phyloP scores from a whole-genome alignment of 64 coral and sea anemone genomes.

The Pocillopora verrucosa region DNA sequence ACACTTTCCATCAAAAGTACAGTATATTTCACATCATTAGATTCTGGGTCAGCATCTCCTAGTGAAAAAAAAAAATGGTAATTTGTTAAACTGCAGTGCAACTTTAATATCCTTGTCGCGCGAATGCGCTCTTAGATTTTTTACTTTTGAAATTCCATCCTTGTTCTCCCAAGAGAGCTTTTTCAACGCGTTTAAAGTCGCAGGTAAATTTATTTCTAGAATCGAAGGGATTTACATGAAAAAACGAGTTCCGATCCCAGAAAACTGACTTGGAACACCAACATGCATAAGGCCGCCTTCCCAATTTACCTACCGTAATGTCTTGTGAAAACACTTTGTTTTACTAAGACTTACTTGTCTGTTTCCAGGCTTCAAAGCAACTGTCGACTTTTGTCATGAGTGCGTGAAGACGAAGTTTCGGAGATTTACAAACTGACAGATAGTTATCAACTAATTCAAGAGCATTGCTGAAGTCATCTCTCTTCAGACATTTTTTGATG shows the following conservation, averaged over 20 bases:
- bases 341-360: slow-evolving; percentile 5
- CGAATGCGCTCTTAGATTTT: no score
- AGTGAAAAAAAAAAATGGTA: neutral
- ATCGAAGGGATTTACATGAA: no score
- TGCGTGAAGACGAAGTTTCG: neutral
- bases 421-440: neutral
- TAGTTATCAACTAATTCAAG: neutral
- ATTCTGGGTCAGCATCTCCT: neutral
- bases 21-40: slow-evolving; percentile 15
- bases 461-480: neutral
- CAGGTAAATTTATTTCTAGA: no score
- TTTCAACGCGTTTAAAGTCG: no score
- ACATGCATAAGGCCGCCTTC: no score
- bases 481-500: neutral
- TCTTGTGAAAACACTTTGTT: neutral
- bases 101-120: no score
- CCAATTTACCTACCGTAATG: neutral
- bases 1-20: slow-evolving; percentile 13
- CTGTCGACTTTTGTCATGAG: slow-evolving; percentile 21
- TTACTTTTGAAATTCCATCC: no score
- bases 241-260: no score
- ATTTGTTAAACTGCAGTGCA: neutral
- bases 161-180: no score
- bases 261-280: no score
- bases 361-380: slow-evolving; percentile 20